These are phyloP conservation scores for Falco rusticolus DNA, from an alignment of 2,797 vertebrate genomes.

Conservation along the genomic window DNA sequence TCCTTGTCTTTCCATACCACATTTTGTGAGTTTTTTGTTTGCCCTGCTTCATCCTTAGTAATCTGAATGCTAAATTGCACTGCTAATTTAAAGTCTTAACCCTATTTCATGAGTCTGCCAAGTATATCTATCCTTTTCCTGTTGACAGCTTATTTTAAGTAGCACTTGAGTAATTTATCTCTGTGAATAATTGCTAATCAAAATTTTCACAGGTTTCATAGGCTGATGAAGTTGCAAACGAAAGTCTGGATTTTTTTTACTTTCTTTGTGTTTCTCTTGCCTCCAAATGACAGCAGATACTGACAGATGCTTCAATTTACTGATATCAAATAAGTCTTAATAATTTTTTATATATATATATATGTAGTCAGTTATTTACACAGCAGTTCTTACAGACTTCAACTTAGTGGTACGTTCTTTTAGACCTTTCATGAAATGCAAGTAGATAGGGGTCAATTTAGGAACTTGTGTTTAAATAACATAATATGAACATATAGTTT, in stretches of 20 bases:
- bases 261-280: not conserved
- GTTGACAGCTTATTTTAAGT: conserved; percentile 60
- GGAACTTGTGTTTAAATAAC: not conserved
- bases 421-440: not conserved
- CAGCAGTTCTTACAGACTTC: not conserved
- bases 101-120: conserved; percentile 32
- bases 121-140: conserved; percentile 54
- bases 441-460: not conserved
- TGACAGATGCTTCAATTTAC: not conserved
- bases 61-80: not conserved
- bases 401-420: not conserved
- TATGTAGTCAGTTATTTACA: not conserved
- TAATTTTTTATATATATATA: not conserved
- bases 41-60: not conserved
- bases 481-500: not conserved
- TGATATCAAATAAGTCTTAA: not conserved
- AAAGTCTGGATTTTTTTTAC: not conserved
- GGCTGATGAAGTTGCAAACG: not conserved
- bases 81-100: conserved; percentile 46
- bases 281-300: not conserved
- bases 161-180: conserved; percentile 53
- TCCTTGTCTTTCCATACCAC: not conserved
- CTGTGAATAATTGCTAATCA: conserved; percentile 57
- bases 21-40: not conserved
- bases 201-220: not conserved